Percentiles rank a stretch among this genome's conserved stretches.
Conservation (phyloP, 2,888 invertebrate species). For the Drosophila neutralis region DNA sequence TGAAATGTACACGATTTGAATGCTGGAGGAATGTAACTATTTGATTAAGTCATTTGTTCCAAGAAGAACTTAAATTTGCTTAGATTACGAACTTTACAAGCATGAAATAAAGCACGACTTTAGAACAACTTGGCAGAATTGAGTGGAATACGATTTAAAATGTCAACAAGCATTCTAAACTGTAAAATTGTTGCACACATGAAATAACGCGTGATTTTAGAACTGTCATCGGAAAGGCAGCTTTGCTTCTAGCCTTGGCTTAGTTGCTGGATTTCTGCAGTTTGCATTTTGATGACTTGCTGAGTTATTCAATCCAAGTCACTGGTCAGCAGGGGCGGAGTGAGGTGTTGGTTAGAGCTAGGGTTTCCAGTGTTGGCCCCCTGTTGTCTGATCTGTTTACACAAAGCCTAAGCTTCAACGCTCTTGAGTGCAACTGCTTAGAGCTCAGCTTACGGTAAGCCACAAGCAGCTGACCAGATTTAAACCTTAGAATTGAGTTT, state of each 20-base stretch:
- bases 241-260: slow-evolving; percentile 50
- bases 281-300: slow-evolving; percentile 55
- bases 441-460: slow-evolving; percentile 43
- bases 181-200: slow-evolving; percentile 21
- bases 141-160: background rate
- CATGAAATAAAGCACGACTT: slow-evolving; percentile 16
- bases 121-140: slow-evolving; percentile 2
- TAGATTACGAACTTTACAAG: background rate
- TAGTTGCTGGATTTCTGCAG: slow-evolving; percentile 32
- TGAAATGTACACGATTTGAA: background rate
- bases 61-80: background rate
- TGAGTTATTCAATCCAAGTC: slow-evolving; percentile 37
- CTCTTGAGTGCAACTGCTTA: slow-evolving; percentile 20
- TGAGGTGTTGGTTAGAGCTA: slow-evolving; percentile 10
- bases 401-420: slow-evolving; percentile 58
- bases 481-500: slow-evolving; percentile 21
- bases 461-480: slow-evolving; percentile 16
- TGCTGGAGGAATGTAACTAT: background rate
- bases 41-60: background rate
- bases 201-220: slow-evolving; percentile 34
- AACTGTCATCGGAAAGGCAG: slow-evolving; percentile 29
- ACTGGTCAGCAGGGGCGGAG: background rate
- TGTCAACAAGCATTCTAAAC: background rate
- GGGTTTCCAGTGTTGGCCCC: slow-evolving; percentile 44
- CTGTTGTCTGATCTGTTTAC: slow-evolving; percentile 55